Evolutionary conservation across 2,797 vertebrate species (phyloP), one percentile per base, ranked within the genome.

Genomic region (Cichlasoma orientale): DNA sequence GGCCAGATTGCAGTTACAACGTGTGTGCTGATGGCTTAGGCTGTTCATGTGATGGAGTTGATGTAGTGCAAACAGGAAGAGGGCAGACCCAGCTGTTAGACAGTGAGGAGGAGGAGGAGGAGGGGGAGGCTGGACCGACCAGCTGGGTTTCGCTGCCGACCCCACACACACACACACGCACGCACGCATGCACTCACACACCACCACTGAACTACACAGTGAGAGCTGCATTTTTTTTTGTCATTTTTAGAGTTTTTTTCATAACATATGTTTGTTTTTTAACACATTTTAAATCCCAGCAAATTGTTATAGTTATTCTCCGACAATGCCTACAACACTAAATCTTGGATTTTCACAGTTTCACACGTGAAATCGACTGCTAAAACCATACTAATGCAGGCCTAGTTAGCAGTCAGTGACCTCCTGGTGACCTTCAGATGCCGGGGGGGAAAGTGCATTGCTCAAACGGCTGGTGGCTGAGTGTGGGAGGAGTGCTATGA

Each of bases 51-150:
- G 18, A 85, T 74, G 73, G 71, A 75, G 77, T 0, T 25, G 76
- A 76, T 82, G 78, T 36, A 84, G 81, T 76, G 80, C 88, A 86
- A 90, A 90, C 86, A 87, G 90, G 89, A 92, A 88, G 81, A 38
- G 54, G 77, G 78, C 72, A 66, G 76, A 73, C 74, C 85, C 84
- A 89, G 84, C 84, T 89, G 88, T 81, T 81, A 7, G 38, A 25
- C 5, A 18, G 38, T 10, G 18, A 23, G n/a, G n/a, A n/a, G n/a
- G n/a, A n/a, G n/a, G 12, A 50, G 53, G 18, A 2, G 29, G 50
- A 9, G 27, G 52, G n/a, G 55, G 61, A 13, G 27, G 56, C 7
- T 19, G 57, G 44, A 6, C 7, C 3, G 19, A 78, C 55, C 82
- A 88, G 80, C 76, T 88, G 80, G 79, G 76, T 72, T 69, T 77